These are phyloP conservation scores for Bombyx huttoni DNA, from an alignment of 2,888 invertebrate genomes.

Conservation along the genomic window DNA sequence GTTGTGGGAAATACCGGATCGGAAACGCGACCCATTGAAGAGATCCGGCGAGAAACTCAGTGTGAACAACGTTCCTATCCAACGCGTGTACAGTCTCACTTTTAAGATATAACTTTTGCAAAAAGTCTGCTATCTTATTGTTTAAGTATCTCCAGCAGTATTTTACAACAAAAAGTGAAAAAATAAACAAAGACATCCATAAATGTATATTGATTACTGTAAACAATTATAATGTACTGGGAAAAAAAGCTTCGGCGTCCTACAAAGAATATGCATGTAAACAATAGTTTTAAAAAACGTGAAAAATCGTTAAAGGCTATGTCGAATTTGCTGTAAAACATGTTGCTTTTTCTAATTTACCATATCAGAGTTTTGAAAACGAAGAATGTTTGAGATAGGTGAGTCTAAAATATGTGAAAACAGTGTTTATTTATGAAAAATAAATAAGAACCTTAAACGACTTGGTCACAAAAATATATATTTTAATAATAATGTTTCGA, in stretches of 20 bases:
- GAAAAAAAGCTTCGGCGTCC: neutral
- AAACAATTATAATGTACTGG: neutral
- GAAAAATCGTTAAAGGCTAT: constrained; percentile 13
- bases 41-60: neutral
- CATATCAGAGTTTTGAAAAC: neutral
- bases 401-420: too few relatives aligned
- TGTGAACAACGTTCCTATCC: too few relatives aligned
- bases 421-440: too few relatives aligned
- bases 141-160: constrained; percentile 26
- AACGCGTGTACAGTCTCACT: constrained; percentile 3
- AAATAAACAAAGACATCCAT: neutral
- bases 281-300: neutral
- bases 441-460: too few relatives aligned
- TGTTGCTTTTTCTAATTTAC: neutral
- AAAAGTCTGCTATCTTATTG: constrained; percentile 21
- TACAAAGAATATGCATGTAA: neutral
- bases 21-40: neutral
- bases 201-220: neutral
- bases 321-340: neutral
- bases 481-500: too few relatives aligned
- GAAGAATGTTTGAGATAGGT: neutral
- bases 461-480: too few relatives aligned
- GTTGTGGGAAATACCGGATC: too few relatives aligned
- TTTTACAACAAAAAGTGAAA: constrained; percentile 16
- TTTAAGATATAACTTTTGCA: constrained; percentile 25